A percentile compares a stretch with the other conserved stretches of the same genome.
Conservation (phyloP, 2,113 vertebrate species). For the Microtus richardsoni region DNA sequence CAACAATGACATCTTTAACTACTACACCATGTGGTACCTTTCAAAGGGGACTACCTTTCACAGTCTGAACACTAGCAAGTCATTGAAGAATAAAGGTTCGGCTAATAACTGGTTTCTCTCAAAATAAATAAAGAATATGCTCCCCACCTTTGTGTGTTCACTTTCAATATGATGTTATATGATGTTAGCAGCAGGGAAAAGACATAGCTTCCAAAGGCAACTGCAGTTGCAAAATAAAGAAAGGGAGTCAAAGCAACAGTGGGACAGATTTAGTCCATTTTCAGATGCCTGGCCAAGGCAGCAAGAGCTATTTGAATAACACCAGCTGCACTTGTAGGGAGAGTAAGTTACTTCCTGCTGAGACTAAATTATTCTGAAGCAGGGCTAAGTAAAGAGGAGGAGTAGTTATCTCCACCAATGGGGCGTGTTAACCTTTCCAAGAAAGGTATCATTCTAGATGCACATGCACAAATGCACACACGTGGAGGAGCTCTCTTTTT, state of each 20-base stretch:
- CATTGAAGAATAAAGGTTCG: slow-evolving; percentile 63
- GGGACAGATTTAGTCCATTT: slow-evolving; percentile 58
- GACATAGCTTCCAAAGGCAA: slow-evolving; percentile 57
- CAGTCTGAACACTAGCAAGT: slow-evolving; percentile 55
- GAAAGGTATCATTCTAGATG: background rate
- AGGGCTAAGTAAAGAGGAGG: slow-evolving; percentile 2
- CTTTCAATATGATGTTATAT: slow-evolving; percentile 54
- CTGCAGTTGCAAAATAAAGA: slow-evolving; percentile 27
- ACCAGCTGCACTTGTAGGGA: slow-evolving; percentile 30
- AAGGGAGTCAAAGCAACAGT: slow-evolving; percentile 13
- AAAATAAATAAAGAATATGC: slow-evolving; percentile 72
- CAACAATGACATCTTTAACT: slow-evolving; percentile 40
- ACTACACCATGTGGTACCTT: slow-evolving; percentile 31
- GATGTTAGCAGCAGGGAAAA: slow-evolving; percentile 72
- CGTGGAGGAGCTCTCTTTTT: background rate
- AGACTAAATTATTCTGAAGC: slow-evolving; percentile 69
- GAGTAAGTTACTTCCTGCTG: slow-evolving; percentile 54
- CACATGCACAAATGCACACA: background rate
- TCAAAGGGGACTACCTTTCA: slow-evolving; percentile 52
- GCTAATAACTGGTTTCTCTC: slow-evolving; percentile 68
- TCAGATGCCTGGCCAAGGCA: slow-evolving; percentile 28
- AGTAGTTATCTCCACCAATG: slow-evolving; percentile 60
- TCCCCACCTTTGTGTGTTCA: slow-evolving; percentile 37
- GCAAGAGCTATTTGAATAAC: slow-evolving; percentile 52
- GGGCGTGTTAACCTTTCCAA: slow-evolving; percentile 49